phyloP scores from a whole-genome alignment of 2,113 vertebrate genomes.

The Nycticorax nycticorax region DNA sequence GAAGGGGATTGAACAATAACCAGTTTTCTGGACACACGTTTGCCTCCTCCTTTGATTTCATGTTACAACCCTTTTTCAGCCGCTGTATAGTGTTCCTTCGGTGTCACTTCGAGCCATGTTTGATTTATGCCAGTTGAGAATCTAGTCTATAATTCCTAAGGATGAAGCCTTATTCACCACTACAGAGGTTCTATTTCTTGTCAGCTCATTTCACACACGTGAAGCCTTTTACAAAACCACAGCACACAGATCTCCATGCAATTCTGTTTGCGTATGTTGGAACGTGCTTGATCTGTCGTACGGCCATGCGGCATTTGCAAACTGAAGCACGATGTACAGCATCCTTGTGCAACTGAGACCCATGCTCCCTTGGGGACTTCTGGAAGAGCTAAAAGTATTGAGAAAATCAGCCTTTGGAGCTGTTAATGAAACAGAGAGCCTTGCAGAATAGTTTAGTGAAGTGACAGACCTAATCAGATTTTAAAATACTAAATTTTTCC shows the following conservation, averaged over 20 bases:
- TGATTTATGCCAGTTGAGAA: neutral
- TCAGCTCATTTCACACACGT: neutral
- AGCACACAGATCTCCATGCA: neutral
- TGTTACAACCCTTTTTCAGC: neutral
- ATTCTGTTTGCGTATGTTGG: neutral
- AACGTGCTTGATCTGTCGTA: neutral
- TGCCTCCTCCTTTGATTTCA: neutral
- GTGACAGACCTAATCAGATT: neutral
- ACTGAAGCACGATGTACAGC: neutral
- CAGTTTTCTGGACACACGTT: neutral
- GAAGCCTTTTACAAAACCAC: neutral
- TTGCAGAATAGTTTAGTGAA: neutral
- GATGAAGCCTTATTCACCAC: neutral
- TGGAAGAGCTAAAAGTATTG: neutral
- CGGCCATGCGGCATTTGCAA: neutral
- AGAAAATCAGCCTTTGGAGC: neutral
- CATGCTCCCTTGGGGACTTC: neutral
- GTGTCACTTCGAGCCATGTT: neutral
- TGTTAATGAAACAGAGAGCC: neutral
- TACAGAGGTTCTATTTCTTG: neutral
- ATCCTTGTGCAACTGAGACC: neutral
- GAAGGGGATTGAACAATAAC: neutral
- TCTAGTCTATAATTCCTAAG: neutral
- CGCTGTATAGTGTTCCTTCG: neutral
- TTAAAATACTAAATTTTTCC: neutral